Evolutionary conservation across 1,140 invertebrate species (phyloP).

Genomic region (Spodoptera litura): DNA sequence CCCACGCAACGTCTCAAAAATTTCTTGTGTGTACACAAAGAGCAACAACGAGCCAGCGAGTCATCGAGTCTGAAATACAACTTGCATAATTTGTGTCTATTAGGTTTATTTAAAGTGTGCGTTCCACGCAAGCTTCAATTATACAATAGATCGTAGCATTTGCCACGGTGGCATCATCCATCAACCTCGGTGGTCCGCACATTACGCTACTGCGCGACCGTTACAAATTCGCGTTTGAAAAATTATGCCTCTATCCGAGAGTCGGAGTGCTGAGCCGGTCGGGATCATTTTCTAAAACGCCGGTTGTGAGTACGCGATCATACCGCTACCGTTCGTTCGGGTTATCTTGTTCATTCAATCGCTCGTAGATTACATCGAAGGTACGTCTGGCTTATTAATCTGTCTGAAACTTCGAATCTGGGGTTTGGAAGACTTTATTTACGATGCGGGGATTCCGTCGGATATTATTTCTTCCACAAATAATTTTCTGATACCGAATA

Average conservation of each 20-base stretch:
- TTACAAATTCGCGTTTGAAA: slow-evolving; percentile 67
- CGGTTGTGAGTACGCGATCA: slow-evolving; percentile 36
- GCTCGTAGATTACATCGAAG: slow-evolving; percentile 41
- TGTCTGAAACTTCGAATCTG: slow-evolving; percentile 34
- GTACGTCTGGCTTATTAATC: slow-evolving; percentile 24
- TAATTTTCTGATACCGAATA: slow-evolving; percentile 28
- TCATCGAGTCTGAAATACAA: slow-evolving; percentile 32
- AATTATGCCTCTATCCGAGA: slow-evolving; percentile 51
- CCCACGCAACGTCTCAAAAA: slow-evolving; percentile 23
- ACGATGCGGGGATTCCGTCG: slow-evolving; percentile 20
- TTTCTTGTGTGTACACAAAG: slow-evolving; percentile 38
- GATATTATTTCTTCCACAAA: slow-evolving; percentile 23
- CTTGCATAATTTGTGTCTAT: slow-evolving; percentile 19
- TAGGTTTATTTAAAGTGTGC: slow-evolving; percentile 38
- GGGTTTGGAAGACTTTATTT: slow-evolving; percentile 29
- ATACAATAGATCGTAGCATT: slow-evolving; percentile 63
- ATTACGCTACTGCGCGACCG: slow-evolving; percentile 59
- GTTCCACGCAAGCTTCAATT: slow-evolving; percentile 47
- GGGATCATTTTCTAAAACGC: slow-evolving; percentile 50
- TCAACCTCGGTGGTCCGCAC: slow-evolving; percentile 67
- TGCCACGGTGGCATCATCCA: slow-evolving; percentile 57
- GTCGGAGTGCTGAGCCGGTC: not conserved
- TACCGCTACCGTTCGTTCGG: slow-evolving; percentile 45
- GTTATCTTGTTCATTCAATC: slow-evolving; percentile 47
- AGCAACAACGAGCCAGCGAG: slow-evolving; percentile 7